phyloP scores from a whole-genome alignment of 2,113 vertebrate species.

The Antechinus flavipes region DNA sequence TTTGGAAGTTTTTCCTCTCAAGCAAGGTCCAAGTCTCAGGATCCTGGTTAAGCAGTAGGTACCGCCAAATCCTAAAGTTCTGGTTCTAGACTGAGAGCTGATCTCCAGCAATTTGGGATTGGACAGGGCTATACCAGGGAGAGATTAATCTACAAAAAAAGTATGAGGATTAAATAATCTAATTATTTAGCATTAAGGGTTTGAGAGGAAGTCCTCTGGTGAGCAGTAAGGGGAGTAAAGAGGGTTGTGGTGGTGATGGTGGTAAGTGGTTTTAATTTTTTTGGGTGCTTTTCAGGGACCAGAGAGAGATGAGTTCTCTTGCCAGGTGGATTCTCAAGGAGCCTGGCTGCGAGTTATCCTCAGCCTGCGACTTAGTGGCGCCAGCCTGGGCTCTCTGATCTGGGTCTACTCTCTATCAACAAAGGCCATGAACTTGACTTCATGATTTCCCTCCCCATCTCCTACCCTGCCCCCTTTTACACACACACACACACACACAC shows the following conservation, averaged over 20 bases:
- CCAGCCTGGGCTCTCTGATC: slow-evolving; percentile 50
- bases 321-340: slow-evolving; percentile 36
- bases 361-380: slow-evolving; percentile 7
- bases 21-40: not conserved
- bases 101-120: not conserved
- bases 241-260: no score
- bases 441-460: not conserved
- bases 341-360: slow-evolving; percentile 21
- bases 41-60: not conserved
- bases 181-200: not conserved
- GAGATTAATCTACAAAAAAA: not conserved
- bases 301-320: slow-evolving; percentile 54
- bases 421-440: slow-evolving; percentile 25
- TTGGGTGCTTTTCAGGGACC: slow-evolving; percentile 52
- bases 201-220: not conserved
- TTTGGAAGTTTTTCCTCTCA: not conserved
- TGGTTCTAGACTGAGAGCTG: not conserved
- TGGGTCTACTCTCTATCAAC: slow-evolving; percentile 26
- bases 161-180: not conserved
- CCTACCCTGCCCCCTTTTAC: not conserved
- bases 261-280: slow-evolving; percentile 23
- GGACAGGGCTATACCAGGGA: not conserved
- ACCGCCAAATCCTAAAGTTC: not conserved
- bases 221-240: not conserved
- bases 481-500: not conserved